Base-by-base conservation (phyloP, 2,797 vertebrate species). In the Hemitrygon akajei region DNA sequence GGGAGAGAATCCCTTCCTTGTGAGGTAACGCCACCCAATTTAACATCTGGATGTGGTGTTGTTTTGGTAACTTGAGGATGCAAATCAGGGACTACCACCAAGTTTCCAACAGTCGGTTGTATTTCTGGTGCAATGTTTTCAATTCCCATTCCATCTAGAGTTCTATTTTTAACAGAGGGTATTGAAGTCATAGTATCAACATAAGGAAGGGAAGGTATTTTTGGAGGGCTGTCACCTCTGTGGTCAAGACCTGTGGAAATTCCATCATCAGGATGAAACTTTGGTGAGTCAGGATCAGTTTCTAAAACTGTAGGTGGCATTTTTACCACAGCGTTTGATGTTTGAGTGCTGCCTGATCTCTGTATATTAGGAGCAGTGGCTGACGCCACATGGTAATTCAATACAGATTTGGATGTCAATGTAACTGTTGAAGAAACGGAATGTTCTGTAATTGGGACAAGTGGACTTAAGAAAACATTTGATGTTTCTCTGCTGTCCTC, bases 401-500 rank as follows among this genome's bases (percentile, higher is more conserved):
- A 37, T 0, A 9, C 60, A 69, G 60, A 11, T 37, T 89, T 37
- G 37, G 86, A 89, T 4, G n/a, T 89, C n/a, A 66, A 37, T 37
- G 16, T 20, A 69, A 89, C 60, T 66, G 60, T 69, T 34, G 86
- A 69, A 11, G 86, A 1, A 69, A 69, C 27, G 22, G 86, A 60
- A 69, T 34, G 86, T 34, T 37, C n/a, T 66, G 86, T 22, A 20
- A 69, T 37, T 37, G 63, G 60, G 60, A 89, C 18, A 22, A 5
- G 60, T 89, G 86, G 16, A 89, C 66, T 89, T 89, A 69, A 34
- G 63, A 37, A 66, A 10, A 89, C n/a, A 37, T 11, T 25, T 37
- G n/a, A 22, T 37, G 86, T 22, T 94, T 94, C 94, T 93, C 94
- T 94, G 56, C 7, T 94, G 93, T 73, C 87, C 94, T 73, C 20